phyloP scores from a whole-genome alignment of 53 echinoderm and acorn worm species.

The Glandiceps talaboti region DNA sequence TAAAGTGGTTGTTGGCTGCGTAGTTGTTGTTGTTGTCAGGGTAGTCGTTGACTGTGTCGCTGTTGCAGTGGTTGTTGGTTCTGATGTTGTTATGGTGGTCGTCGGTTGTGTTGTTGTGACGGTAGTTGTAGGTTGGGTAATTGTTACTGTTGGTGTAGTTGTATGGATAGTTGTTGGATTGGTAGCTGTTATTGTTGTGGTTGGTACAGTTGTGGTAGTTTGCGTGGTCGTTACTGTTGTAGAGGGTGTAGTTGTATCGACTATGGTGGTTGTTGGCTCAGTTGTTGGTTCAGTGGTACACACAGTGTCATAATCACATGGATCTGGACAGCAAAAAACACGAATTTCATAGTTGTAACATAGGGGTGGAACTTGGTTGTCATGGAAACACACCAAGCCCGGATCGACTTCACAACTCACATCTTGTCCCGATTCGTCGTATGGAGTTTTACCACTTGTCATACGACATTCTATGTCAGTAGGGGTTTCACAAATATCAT shows the following conservation, averaged over 20 bases:
- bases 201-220: background rate
- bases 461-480: conserved; percentile 14
- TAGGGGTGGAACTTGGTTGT: background rate
- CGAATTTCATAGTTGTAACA: conserved; percentile 25
- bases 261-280: background rate
- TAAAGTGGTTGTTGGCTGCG: background rate
- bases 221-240: background rate
- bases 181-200: background rate
- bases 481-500: conserved; percentile 14
- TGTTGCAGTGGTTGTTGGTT: background rate
- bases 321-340: conserved; percentile 9
- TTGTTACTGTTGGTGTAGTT: background rate
- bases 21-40: background rate
- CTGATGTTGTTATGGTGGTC: background rate
- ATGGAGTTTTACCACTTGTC: background rate
- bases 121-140: background rate
- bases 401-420: conserved; percentile 1
- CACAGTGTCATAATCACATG: background rate
- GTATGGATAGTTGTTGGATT: background rate
- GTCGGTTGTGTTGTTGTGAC: background rate
- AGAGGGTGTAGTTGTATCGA: background rate
- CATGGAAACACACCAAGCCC: conserved; percentile 15
- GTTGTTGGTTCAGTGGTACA: background rate
- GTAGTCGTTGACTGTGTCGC: background rate
- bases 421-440: background rate